phyloP scores from a whole-genome alignment of 2,797 vertebrate species.

The Balearica regulorum region DNA sequence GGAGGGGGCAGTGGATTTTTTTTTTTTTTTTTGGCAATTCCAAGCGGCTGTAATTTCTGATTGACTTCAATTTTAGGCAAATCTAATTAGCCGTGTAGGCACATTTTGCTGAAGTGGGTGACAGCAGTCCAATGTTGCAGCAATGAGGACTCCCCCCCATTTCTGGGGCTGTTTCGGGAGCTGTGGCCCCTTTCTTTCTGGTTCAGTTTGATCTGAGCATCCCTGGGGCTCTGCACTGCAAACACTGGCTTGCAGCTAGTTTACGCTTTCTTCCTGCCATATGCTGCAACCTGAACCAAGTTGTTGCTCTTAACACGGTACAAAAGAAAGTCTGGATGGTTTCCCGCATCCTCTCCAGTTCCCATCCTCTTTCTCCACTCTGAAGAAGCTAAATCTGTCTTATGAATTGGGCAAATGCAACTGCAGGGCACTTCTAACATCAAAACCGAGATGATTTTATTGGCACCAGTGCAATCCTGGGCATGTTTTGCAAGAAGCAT shows the following conservation, averaged over 20 bases:
- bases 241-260: background rate
- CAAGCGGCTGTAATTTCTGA: background rate
- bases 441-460: background rate
- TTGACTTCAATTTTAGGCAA: background rate
- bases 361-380: background rate
- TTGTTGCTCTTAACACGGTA: background rate
- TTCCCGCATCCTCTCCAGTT: background rate
- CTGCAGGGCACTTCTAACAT: background rate
- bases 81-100: background rate
- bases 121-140: too few species aligned
- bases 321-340: background rate
- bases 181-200: background rate
- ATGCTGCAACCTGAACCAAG: background rate
- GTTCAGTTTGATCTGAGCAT: rapidly evolving
- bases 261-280: background rate
- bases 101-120: background rate
- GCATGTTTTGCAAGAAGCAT: background rate
- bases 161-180: background rate
- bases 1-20: background rate
- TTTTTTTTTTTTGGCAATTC: background rate
- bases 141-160: background rate
- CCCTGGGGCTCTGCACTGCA: background rate
- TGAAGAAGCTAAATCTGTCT: background rate
- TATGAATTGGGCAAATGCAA: background rate
- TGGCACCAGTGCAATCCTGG: background rate